These are phyloP conservation scores for Eristalis tenax DNA, from an alignment of 2,888 invertebrate genomes.

Conservation along the genomic window DNA sequence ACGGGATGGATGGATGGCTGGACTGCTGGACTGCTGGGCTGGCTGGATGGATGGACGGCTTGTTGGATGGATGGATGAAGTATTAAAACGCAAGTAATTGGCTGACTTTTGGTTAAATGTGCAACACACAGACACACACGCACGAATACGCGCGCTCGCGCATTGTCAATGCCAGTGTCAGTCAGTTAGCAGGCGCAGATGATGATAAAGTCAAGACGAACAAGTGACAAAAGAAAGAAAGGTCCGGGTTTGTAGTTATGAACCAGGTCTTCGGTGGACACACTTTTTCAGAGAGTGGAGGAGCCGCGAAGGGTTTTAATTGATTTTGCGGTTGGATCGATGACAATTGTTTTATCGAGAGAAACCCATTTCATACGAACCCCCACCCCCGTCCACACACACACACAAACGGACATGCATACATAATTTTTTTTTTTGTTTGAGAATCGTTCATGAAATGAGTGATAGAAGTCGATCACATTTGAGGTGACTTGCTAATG, in stretches of 20 bases:
- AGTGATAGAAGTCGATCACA: slow-evolving; percentile 62
- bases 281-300: not conserved
- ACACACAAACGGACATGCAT: not conserved
- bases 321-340: slow-evolving; percentile 36
- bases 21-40: not conserved
- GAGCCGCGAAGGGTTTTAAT: slow-evolving; percentile 45
- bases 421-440: too few relatives aligned
- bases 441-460: slow-evolving; percentile 33
- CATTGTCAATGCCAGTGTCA: too few relatives aligned
- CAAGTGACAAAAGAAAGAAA: slow-evolving; percentile 59
- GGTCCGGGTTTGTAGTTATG: slow-evolving; percentile 59
- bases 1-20: not conserved
- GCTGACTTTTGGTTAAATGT: slow-evolving; percentile 53
- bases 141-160: not conserved
- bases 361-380: too few relatives aligned
- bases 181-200: not conserved
- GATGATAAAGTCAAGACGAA: not conserved
- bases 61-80: slow-evolving; percentile 27
- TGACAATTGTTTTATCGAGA: not conserved
- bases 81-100: slow-evolving; percentile 66
- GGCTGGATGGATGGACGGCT: not conserved
- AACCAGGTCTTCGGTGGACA: not conserved
- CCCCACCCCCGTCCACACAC: not conserved
- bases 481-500: slow-evolving; percentile 67
- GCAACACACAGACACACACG: slow-evolving; percentile 16